Base-by-base conservation (phyloP, 2,113 vertebrate genomes). In the Trogon melanurus region DNA sequence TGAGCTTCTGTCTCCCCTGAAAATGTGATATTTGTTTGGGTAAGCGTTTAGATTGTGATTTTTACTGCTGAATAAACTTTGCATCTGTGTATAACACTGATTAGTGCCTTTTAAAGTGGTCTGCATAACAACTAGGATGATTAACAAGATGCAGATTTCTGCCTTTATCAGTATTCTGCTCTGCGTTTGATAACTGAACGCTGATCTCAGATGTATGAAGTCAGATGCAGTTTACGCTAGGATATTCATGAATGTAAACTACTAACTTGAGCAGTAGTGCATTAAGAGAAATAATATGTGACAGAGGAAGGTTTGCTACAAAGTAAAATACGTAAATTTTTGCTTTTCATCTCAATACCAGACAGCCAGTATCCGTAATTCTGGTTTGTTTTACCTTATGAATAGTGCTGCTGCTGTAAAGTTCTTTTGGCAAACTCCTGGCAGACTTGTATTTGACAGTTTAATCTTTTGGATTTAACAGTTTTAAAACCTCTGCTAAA, bases 111-210 rank as follows among this genome's bases (percentile, higher is more conserved):
- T 82, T 87, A 41, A 92, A 93, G 76, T 57, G 22, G 38, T 62
- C 71, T 94, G 74, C 62, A 20, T 83, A 81, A 85, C 65, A 94
- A 79, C 85, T 86, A 82, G 61, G 32, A n/a, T 96, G 90, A 89
- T 93, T 87, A 93, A 88, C 47, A 66, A 67, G 67, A 91, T 89
- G 89, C 81, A 89, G 78, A 80, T 93, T 93, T 85, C 64, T 89
- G 48, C 65, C 74, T 91, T 74, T 93, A 50, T 89, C 60, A 22
- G 74, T 81, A 88, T 53, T 64, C 48, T 95, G 51, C 0, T 3
- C 79, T 85, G 74, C 13, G 14, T 72, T 88, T 95, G 76, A 16
- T 91, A 38, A 38, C 57, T 70, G 51, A 88, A 32, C 18, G 5
- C 38, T 19, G 27, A 51, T 86, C 79, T 82, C 10, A 8, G 60